Evolutionary conservation across 2,888 invertebrate species (phyloP).

Genomic region (Rapana venosa): DNA sequence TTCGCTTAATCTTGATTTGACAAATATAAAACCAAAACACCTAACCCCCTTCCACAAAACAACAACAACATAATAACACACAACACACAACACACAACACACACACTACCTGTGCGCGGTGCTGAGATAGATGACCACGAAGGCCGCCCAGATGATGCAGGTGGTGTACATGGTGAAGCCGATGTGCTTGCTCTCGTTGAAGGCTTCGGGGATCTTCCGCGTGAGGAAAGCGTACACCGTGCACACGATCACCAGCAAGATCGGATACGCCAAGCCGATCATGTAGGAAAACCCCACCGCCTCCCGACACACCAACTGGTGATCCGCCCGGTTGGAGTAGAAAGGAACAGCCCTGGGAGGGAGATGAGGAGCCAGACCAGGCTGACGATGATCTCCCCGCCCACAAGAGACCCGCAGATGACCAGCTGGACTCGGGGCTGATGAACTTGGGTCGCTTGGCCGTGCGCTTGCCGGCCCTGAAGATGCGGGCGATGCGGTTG

Average conservation of each 20-base stretch:
- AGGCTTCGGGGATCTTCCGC: conserved; percentile 79
- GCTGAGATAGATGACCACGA: conserved; percentile 83
- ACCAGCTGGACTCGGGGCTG: conserved; percentile 79
- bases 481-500: conserved; percentile 78
- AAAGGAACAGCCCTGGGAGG: conserved; percentile 93
- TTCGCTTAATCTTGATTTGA: no score
- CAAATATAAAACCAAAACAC: no score
- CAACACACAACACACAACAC: background rate
- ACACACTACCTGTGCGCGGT: conserved; percentile 65
- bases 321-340: conserved; percentile 94
- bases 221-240: conserved; percentile 79
- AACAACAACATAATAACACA: no score
- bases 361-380: conserved; percentile 94
- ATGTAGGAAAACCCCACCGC: conserved; percentile 82
- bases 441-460: conserved; percentile 79
- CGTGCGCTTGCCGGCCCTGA: conserved; percentile 78
- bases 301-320: conserved; percentile 89
- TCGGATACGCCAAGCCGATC: conserved; percentile 88
- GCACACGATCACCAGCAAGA: conserved; percentile 88
- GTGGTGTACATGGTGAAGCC: conserved; percentile 93
- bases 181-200: conserved; percentile 79
- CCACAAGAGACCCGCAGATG: conserved; percentile 77
- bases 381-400: conserved; percentile 84
- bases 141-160: conserved; percentile 82
- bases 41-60: no score